Evolutionary conservation across 1,140 invertebrate genomes (phyloP).

Genomic region (Pomacea maculata): DNA sequence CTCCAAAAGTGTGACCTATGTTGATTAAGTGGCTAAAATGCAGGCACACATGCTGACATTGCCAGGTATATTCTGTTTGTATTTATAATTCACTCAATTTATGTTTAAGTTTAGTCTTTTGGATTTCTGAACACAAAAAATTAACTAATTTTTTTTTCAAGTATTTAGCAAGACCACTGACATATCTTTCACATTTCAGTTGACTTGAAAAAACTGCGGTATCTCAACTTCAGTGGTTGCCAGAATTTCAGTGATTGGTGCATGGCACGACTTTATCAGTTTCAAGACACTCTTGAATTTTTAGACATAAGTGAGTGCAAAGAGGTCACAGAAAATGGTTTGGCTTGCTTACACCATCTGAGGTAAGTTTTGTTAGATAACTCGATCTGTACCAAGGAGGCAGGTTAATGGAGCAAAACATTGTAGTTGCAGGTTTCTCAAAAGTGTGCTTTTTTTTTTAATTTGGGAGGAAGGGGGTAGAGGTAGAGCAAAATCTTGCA

Average conservation of each 20-base stretch:
- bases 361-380: slow-evolving; percentile 47
- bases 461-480: background rate
- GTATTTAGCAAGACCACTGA: background rate
- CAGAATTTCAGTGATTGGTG: slow-evolving; percentile 80
- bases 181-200: slow-evolving; percentile 48
- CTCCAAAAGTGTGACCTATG: no score
- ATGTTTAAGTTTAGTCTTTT: no score
- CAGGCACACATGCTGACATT: no score
- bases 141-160: no score
- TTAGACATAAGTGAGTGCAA: slow-evolving; percentile 79
- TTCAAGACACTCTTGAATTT: slow-evolving; percentile 72
- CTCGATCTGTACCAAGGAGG: no score
- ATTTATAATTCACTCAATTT: no score
- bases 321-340: slow-evolving; percentile 72
- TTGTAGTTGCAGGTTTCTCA: background rate
- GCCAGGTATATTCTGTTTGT: no score
- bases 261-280: slow-evolving; percentile 74
- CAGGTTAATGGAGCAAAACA: background rate
- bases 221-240: slow-evolving; percentile 74
- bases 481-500: background rate
- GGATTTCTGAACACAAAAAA: no score
- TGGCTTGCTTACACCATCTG: slow-evolving; percentile 74
- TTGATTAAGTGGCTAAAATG: no score
- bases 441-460: background rate
- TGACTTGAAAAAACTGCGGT: slow-evolving; percentile 71